phyloP scores from a whole-genome alignment of 1,140 invertebrate genomes.

The Drosophila nikananu region DNA sequence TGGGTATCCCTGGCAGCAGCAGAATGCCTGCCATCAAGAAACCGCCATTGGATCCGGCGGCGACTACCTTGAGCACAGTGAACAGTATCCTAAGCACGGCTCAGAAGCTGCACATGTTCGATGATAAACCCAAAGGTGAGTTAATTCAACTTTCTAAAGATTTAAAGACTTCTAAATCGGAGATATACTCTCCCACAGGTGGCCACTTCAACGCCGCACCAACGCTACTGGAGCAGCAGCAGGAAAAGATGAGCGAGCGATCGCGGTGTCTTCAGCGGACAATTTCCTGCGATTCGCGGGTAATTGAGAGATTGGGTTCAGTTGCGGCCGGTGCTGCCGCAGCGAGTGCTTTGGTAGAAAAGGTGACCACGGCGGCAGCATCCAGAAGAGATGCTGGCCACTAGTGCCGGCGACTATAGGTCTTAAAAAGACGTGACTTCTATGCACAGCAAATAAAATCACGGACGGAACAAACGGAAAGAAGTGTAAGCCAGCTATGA shows the following conservation, averaged over 20 bases:
- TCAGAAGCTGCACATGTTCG: conserved; percentile 72
- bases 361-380: conserved; percentile 28
- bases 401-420: background rate
- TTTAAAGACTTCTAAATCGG: background rate
- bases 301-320: conserved; percentile 60
- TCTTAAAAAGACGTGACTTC: background rate
- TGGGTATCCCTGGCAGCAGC: background rate
- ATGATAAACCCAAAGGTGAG: conserved; percentile 73
- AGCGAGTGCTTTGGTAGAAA: conserved; percentile 31
- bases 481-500: background rate
- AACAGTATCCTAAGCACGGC: conserved; percentile 71
- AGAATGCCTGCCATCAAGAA: conserved; percentile 37
- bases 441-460: background rate
- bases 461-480: background rate
- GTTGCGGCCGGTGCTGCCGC: conserved; percentile 23
- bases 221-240: conserved; percentile 90
- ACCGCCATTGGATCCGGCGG: conserved; percentile 32
- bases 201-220: conserved; percentile 89
- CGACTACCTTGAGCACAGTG: conserved; percentile 66
- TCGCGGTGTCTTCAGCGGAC: conserved; percentile 87
- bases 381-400: conserved; percentile 51
- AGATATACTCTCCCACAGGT: conserved; percentile 36
- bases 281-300: conserved; percentile 85
- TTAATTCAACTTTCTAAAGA: background rate
- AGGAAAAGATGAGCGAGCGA: conserved; percentile 91